Conservation (phyloP, 2,888 invertebrate species). For the Drosophila leonis region DNA sequence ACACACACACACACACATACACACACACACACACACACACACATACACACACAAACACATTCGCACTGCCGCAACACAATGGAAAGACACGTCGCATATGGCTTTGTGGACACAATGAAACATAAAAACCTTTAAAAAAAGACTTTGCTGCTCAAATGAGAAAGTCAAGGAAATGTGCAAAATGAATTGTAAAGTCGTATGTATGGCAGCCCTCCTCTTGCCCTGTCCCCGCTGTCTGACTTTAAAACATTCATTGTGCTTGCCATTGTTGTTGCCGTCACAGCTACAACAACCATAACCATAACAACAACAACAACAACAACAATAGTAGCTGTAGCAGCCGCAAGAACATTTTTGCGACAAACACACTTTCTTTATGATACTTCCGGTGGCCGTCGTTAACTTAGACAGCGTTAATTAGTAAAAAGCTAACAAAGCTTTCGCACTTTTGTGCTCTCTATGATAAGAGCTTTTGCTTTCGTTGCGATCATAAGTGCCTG, state of each 20-base stretch:
- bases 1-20: slow-evolving; percentile 7
- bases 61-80: slow-evolving; percentile 32
- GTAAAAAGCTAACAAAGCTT: slow-evolving; percentile 29
- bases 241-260: slow-evolving; percentile 40
- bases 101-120: slow-evolving; percentile 37
- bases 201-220: slow-evolving; percentile 6
- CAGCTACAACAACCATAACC: slow-evolving; percentile 31
- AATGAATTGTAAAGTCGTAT: slow-evolving; percentile 70
- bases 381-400: slow-evolving; percentile 48
- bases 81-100: slow-evolving; percentile 44
- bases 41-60: slow-evolving; percentile 8
- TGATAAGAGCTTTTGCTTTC: slow-evolving; percentile 17
- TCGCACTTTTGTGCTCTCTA: not conserved
- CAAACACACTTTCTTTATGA: slow-evolving; percentile 32
- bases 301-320: slow-evolving; percentile 19
- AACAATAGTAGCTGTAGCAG: not conserved
- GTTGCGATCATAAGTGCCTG: slow-evolving; percentile 18
- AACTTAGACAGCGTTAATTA: slow-evolving; percentile 43
- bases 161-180: slow-evolving; percentile 80
- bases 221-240: slow-evolving; percentile 15
- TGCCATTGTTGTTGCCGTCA: slow-evolving; percentile 41
- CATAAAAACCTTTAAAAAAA: slow-evolving; percentile 28
- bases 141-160: slow-evolving; percentile 60
- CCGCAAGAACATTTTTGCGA: slow-evolving; percentile 24
- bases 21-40: not conserved